These are phyloP conservation scores for Phyto melanocephala DNA, from an alignment of 2,888 invertebrate species.

Conservation along the genomic window DNA sequence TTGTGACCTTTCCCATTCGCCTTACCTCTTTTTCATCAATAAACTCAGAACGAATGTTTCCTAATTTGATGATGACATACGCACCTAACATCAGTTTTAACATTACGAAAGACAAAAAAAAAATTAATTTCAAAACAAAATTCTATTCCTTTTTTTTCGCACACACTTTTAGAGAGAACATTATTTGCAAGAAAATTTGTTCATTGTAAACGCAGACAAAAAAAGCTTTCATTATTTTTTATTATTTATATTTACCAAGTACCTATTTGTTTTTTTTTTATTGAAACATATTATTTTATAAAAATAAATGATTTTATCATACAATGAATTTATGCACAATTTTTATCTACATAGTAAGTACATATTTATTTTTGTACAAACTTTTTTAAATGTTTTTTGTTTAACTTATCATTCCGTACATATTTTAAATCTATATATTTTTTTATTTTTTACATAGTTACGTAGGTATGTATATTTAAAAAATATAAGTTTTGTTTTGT, in stretches of 20 bases:
- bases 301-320: conserved; percentile 5
- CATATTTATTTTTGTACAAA: conserved; percentile 11
- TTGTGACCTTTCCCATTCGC: no score
- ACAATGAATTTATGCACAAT: conserved; percentile 53
- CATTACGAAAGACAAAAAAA: no score
- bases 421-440: conserved; percentile 33
- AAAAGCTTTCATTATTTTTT: neutral
- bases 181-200: no score
- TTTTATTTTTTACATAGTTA: conserved; percentile 39
- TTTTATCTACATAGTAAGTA: conserved; percentile 8
- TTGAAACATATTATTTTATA: neutral
- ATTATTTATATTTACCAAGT: neutral
- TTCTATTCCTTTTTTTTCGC: no score
- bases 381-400: conserved; percentile 5
- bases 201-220: no score
- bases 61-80: no score
- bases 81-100: no score
- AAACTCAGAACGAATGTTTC: no score
- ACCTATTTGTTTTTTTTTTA: conserved; percentile 25
- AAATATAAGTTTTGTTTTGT: conserved; percentile 12
- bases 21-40: no score
- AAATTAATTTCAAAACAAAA: no score
- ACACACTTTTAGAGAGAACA: no score
- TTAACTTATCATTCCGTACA: conserved; percentile 46
- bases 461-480: conserved; percentile 23